Evolutionary conservation across 2,888 invertebrate genomes (phyloP), one percentile per base, ranked within the genome.

Genomic region (Arge pagana): DNA sequence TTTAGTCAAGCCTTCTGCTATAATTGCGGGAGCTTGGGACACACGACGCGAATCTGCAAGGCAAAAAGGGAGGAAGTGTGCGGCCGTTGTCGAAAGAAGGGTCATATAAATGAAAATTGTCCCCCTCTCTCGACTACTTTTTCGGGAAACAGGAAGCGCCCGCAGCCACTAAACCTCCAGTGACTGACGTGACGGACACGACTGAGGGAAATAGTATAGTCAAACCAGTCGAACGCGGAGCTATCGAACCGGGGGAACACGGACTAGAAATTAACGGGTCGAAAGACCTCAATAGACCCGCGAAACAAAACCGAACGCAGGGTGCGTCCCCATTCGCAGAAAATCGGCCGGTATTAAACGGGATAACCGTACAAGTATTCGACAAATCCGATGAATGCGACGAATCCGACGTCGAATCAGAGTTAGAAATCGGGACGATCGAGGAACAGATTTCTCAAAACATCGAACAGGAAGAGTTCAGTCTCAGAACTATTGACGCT

Each of bases 131-230:
- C n/a, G n/a, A n/a, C n/a, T n/a, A n/a, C 30, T 7, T 21, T 4
- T 16, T 42, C 49, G 56, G 56, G 56, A 54, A 54, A 56, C 54
- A 26, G 40, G 24, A 23, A 48, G 30, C n/a, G 48, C 54, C 54
- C 31, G 15, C 54, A 53, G 48, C 35, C 21, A 43, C 39, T 10
- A 16, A 31, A 10, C 53, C 54, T 54, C 53, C 16, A 21, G 19
- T n/a, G 11, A 40, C 33, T 50, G 53, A 31, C n/a, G 5, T 6
- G 3, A 8, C 18, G 35, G 50, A 50, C 37, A 36, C 15, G 7
- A 23, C 1, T 8, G 13, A 33, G 18, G 36, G 4, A 30, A 28
- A 1, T 7, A n/a, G 21, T 11, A 10, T 33, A 7, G 26, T 19
- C 4, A 3, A 43, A 3, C 1, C 11, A 11, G 16, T 24, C 3